Evolutionary conservation across 2,888 invertebrate genomes (phyloP), one percentile per base, ranked within the genome.

Genomic region (Diarsia dahlii): DNA sequence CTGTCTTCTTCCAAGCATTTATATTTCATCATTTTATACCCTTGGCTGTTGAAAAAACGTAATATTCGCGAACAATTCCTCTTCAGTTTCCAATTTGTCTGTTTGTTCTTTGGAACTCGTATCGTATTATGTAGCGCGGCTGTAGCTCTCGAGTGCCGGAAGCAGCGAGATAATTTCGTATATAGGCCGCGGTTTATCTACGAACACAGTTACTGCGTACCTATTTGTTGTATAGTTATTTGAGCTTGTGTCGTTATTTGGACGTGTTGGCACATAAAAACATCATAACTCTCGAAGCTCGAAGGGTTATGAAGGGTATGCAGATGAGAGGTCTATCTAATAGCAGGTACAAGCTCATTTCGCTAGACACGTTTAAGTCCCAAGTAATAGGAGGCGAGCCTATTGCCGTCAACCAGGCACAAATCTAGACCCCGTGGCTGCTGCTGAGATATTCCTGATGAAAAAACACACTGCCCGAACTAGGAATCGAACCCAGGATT

Each of bases 151-250:
- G 73, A 64, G 52, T 58, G 80, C 70, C 81, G 87, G 85, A 85
- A 85, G 76, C 64, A 15, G 18, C 48, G 71, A 78, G 81, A 86
- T 86, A 87, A 86, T 78, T 81, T 82, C 20, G 81, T 78, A 80
- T 74, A 78, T 81, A 75, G 86, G 76, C n/a, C 79, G 67, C 71
- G 63, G 20, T 67, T 86, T 87, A 81, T 87, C 82, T 87, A 45
- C 15, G 58, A 65, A 64, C 67, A 64, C 50, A 56, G 65, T 58
- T 20, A 67, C 58, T 39, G n/a, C 48, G 28, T 82, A 56, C 62
- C n/a, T n/a, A n/a, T n/a, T n/a, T n/a, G n/a, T 72, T 69, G n/a
- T 77, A 50, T 48, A 62, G 52, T 28, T 50, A 63, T 73, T 34
- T 66, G 54, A 28, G 28, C 15, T 58, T 23, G 12, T 39, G 39